phyloP scores from a whole-genome alignment of 2,113 vertebrate genomes.

The Urocitellus parryii region DNA sequence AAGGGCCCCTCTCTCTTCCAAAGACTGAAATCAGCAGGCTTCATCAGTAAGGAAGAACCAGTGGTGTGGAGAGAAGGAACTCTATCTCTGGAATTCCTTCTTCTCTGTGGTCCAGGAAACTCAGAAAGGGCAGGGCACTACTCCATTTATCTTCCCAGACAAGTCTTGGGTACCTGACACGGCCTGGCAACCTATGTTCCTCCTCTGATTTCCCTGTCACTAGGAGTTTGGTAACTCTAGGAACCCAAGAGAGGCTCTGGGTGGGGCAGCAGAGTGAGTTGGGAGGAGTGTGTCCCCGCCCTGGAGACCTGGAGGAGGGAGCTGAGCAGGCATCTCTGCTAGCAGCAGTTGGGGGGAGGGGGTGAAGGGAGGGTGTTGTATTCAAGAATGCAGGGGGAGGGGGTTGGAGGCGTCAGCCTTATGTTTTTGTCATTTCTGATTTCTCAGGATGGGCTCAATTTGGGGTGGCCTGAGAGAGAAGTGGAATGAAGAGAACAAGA shows the following conservation, averaged over 20 bases:
- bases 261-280: neutral
- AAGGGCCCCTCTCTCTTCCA: neutral
- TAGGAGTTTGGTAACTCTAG: conserved; percentile 17
- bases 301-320: neutral
- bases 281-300: neutral
- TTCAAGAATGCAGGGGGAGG: neutral
- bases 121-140: neutral
- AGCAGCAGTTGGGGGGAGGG: neutral
- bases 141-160: conserved; percentile 44
- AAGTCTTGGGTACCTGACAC: conserved; percentile 53
- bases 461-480: neutral
- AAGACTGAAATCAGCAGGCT: conserved; percentile 24
- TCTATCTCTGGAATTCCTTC: conserved; percentile 70
- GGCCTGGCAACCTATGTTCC: conserved; percentile 49
- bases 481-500: neutral
- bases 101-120: conserved; percentile 45
- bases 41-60: neutral
- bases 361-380: neutral
- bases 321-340: neutral
- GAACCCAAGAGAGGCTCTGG: neutral
- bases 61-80: neutral
- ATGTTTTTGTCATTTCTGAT: neutral
- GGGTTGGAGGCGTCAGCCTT: neutral
- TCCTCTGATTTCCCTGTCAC: conserved; percentile 61
- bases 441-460: neutral